These are phyloP conservation scores for Daktulosphaira vitifoliae DNA, from an alignment of 1,140 invertebrate genomes.

Conservation along the genomic window DNA sequence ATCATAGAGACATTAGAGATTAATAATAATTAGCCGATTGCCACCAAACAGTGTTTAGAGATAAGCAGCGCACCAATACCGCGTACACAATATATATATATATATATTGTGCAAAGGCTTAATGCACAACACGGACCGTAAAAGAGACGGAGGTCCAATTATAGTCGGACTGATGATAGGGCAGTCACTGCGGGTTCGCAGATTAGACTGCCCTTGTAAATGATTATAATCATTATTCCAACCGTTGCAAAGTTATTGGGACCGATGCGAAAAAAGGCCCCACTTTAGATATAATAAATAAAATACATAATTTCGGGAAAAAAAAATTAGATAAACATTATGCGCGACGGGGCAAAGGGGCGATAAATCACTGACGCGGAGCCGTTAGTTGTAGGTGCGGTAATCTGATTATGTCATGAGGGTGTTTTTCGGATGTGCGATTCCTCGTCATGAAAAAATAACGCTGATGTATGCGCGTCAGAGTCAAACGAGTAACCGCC, in stretches of 20 bases:
- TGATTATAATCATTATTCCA: too few relatives aligned
- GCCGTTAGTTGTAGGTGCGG: too few relatives aligned
- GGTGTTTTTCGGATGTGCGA: not conserved
- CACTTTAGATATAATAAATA: not conserved
- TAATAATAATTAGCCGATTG: too few relatives aligned
- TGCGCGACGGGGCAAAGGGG: not conserved
- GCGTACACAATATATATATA: too few relatives aligned
- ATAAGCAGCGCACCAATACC: too few relatives aligned
- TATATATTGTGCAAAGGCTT: too few relatives aligned
- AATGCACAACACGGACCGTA: too few relatives aligned
- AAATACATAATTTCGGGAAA: not conserved
- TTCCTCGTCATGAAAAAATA: not conserved
- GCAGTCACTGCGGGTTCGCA: not conserved
- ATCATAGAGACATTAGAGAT: too few relatives aligned
- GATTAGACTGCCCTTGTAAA: too few relatives aligned
- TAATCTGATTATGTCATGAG: constrained; percentile 27
- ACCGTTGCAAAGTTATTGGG: too few relatives aligned
- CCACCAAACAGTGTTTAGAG: too few relatives aligned
- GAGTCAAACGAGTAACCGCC: not conserved
- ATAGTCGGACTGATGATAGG: constrained; percentile 22
- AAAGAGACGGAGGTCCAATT: not conserved
- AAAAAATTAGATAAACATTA: not conserved
- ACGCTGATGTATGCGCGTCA: constrained; percentile 24
- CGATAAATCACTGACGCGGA: constrained; percentile 20
- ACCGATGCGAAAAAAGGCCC: not conserved